Evolutionary conservation across 2,888 invertebrate genomes (phyloP), one percentile per base, ranked within the genome.

Genomic region (Cetonia aurata): DNA sequence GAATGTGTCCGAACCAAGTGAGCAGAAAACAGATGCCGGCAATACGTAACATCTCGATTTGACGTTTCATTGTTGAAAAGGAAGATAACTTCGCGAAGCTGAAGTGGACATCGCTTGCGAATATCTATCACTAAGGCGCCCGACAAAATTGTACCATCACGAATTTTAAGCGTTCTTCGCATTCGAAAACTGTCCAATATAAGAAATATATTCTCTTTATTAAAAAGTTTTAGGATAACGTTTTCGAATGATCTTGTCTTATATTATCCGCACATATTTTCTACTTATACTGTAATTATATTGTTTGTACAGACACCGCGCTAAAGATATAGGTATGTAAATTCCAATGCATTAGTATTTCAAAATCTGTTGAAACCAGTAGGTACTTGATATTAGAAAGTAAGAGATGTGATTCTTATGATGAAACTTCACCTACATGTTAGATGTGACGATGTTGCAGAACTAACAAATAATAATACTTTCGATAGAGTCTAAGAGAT

Each of bases 31-130:
- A 48, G 48, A 62, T 33, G 48, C 62, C 31, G 13, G 48, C 48
- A 33, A 62, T 62, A 62, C 48, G 62, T 62, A 62, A 48, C 50
- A 33, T 48, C 48, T 48, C 48, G 48, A 62, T 62, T 62, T 62
- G 62, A 62, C 62, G 48, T 33, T 48, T 48, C 62, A 62, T 48
- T 62, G 62, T 50, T 62, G 62, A 48, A 62, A 48, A 62, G 33
- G 60, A 62, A 17, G 62, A 48, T 48, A 25, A 62, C 33, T 62
- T 15, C 62, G 48, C 31, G 10, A 48, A 48, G 15, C 48, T 62
- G 62, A 62, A 62, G 62, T 62, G 62, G 62, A 48, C 62, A 62
- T 62, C 62, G 48, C 33, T 50, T 50, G 8, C 62, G 62, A 62
- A 62, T 62, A 62, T 62, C 46, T 62, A 62, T 62, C 62, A 62